These are phyloP conservation scores for Pristiophorus japonicus DNA, from an alignment of 2,113 vertebrate species.

Conservation along the genomic window DNA sequence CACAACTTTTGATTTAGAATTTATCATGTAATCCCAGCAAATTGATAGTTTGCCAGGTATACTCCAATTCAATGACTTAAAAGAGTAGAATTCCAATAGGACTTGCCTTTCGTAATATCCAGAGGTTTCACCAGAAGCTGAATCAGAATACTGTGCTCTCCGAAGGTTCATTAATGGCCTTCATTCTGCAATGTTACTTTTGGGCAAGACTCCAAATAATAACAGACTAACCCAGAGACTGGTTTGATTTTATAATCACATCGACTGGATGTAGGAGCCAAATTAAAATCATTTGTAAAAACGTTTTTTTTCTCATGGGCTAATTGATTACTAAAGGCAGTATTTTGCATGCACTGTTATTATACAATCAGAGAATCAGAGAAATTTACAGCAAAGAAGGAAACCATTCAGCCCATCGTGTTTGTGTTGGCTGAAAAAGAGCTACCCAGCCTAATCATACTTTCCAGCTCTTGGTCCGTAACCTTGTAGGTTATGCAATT, in stretches of 20 bases:
- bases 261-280: not conserved
- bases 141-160: not conserved
- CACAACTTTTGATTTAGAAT: not conserved
- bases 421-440: no score
- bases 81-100: not conserved
- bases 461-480: no score
- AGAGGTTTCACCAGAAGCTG: not conserved
- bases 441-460: no score
- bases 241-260: not conserved
- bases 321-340: not conserved
- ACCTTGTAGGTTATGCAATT: no score
- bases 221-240: not conserved
- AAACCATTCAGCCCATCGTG: no score
- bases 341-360: not conserved
- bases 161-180: not conserved
- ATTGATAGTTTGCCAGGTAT: not conserved
- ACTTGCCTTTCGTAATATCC: not conserved
- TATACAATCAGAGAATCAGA: no score
- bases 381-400: no score
- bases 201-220: not conserved
- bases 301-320: not conserved
- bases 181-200: not conserved
- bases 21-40: not conserved
- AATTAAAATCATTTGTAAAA: not conserved
- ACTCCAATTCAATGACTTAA: not conserved